Evolutionary conservation across 1,140 invertebrate species (phyloP).

Genomic region (Elymnias hypermnestra): DNA sequence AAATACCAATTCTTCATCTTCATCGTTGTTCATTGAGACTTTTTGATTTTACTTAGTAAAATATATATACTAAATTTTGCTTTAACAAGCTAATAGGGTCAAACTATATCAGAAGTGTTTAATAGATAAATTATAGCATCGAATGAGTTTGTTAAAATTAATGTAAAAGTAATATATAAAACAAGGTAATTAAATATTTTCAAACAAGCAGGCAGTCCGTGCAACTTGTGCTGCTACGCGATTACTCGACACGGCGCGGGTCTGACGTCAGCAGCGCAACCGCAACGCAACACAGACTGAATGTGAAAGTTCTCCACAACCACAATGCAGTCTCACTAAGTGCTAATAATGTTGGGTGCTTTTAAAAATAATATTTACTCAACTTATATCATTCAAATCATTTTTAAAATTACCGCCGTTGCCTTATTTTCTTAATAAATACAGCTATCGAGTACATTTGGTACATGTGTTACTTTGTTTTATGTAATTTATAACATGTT

Average conservation of each 20-base stretch:
- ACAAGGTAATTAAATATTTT: neutral
- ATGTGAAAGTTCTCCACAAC: conserved; percentile 69
- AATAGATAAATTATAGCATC: too few species aligned
- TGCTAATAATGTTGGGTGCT: conserved; percentile 35
- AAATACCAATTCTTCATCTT: too few species aligned
- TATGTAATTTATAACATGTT: neutral
- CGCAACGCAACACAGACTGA: conserved; percentile 56
- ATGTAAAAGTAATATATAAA: too few species aligned
- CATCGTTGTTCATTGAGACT: too few species aligned
- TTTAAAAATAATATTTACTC: conserved; percentile 1
- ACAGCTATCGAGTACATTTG: neutral
- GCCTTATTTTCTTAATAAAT: neutral
- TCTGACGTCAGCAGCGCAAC: conserved; percentile 59
- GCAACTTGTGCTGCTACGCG: conserved; percentile 3
- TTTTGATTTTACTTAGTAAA: too few species aligned
- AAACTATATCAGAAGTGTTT: too few species aligned
- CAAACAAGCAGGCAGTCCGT: conserved; percentile 5
- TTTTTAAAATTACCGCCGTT: neutral
- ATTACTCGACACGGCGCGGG: conserved; percentile 16
- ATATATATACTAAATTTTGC: too few species aligned
- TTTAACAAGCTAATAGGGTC: too few species aligned
- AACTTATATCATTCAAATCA: neutral
- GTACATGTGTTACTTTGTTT: neutral
- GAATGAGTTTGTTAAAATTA: too few species aligned
- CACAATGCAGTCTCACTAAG: conserved; percentile 47